Evolutionary conservation across 2,113 vertebrate genomes (phyloP), one percentile per base, ranked within the genome.

Genomic region (Argyrosomus japonicus): DNA sequence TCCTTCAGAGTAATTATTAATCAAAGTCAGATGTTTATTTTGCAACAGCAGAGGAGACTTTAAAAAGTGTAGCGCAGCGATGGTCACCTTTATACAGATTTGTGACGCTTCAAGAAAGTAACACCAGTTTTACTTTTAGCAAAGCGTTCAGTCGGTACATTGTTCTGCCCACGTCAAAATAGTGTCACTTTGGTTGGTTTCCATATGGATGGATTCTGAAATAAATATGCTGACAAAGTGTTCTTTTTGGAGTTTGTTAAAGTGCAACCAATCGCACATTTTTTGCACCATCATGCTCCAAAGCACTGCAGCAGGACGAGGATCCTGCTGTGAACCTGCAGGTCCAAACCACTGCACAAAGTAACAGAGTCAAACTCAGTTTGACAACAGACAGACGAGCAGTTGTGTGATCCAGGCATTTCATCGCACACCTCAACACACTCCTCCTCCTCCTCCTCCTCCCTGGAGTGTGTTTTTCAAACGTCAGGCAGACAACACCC

Each of bases 351-450:
- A 0, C 56, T 76, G 63, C 54, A 57, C 1, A 1, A 6, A 72
- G 18, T 15, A 51, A 73, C 56, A 48, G 7, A 32, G 50, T 32
- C 58, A 70, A 70, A 60, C 15, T 48, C 60, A 36, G 67, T 25
- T 5, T 76, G 51, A 81, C 78, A 70, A 10, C 56, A 76, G 29
- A 68, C 74, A 73, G 8, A 36, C 0, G 5, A 63, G 53, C 79
- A 27, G 56, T 18, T 58, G 60, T 50, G 27, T 5, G 29, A 75
- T 62, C 36, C 48, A 17, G 58, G 14, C n/a, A n/a, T 40, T 25
- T 80, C 43, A 57, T 43, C 83, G 67, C 75, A 61, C 68, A 58
- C 63, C 67, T 48, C 64, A 36, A 13, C 61, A 63, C 50, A 68
- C 36, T 36, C 36, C 36, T 36, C 36, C 32, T 36, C 32, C 54